phyloP scores from a whole-genome alignment of 1,140 invertebrate species.

The Tribolium castaneum region DNA sequence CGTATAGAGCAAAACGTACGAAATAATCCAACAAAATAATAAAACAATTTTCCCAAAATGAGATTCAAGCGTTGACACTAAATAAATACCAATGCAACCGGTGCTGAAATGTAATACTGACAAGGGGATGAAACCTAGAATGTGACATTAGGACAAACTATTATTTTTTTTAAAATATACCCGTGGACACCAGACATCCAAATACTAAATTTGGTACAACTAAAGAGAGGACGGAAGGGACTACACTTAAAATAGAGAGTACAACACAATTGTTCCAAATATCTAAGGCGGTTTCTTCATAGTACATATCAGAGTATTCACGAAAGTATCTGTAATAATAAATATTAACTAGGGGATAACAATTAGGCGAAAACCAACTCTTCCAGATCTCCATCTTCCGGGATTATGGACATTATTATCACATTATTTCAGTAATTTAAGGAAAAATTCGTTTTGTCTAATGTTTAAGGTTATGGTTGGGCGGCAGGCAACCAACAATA shows the following conservation, averaged over 20 bases:
- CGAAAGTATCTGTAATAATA: too few relatives aligned
- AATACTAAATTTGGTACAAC: constrained; percentile 51
- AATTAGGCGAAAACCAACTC: too few relatives aligned
- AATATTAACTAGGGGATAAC: too few relatives aligned
- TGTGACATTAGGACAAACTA: background rate
- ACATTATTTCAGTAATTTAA: too few relatives aligned
- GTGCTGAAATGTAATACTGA: constrained; percentile 49
- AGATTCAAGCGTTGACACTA: constrained; percentile 46
- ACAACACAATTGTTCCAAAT: constrained; percentile 54
- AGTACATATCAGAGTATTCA: too few relatives aligned
- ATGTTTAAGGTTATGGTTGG: too few relatives aligned
- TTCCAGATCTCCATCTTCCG: too few relatives aligned
- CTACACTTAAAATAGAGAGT: constrained; percentile 51
- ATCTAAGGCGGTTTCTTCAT: constrained; percentile 49
- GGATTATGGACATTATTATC: too few relatives aligned
- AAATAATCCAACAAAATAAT: constrained; percentile 9
- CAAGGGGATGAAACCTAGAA: constrained; percentile 36
- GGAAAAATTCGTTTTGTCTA: too few relatives aligned
- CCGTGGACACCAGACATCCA: constrained; percentile 46
- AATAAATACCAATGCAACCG: constrained; percentile 50
- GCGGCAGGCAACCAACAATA: too few relatives aligned
- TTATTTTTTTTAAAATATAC: constrained; percentile 36
- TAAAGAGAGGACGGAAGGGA: constrained; percentile 40
- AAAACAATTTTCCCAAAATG: constrained; percentile 46
- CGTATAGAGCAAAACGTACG: constrained; percentile 30